Evolutionary conservation across 1,140 invertebrate genomes (phyloP).

Genomic region (Mizuhopecten yessoensis): DNA sequence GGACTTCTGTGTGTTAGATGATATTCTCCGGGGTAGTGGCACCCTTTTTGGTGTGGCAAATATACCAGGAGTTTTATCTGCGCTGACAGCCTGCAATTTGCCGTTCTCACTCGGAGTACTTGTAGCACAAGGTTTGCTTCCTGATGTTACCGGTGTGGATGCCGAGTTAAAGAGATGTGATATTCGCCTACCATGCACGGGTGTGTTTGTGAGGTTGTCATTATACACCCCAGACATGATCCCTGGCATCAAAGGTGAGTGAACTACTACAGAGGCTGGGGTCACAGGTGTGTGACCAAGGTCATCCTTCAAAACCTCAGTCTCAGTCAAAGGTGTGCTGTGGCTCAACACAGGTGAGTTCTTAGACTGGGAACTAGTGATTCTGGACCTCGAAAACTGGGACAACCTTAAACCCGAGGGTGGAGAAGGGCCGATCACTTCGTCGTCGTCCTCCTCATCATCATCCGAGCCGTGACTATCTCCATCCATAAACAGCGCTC

Average conservation of each 20-base stretch:
- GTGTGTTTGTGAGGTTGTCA: slow-evolving; percentile 71
- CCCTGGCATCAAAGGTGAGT: not conserved
- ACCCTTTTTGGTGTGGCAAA: slow-evolving; percentile 68
- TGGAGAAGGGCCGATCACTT: slow-evolving; percentile 53
- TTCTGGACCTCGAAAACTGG: not conserved
- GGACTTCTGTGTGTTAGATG: slow-evolving; percentile 67
- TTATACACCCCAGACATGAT: not conserved
- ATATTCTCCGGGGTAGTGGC: slow-evolving; percentile 66
- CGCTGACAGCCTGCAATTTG: not conserved
- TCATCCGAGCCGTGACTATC: slow-evolving; percentile 29
- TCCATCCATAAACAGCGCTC: slow-evolving; percentile 43
- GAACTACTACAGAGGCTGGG: not conserved
- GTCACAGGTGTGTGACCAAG: not conserved
- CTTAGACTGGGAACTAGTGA: not conserved
- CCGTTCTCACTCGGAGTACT: slow-evolving; percentile 11
- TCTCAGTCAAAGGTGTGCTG: not conserved
- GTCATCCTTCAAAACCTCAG: not conserved
- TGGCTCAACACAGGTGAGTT: not conserved
- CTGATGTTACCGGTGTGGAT: slow-evolving; percentile 67
- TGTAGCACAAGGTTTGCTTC: slow-evolving; percentile 38
- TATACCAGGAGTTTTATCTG: not conserved
- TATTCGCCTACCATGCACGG: slow-evolving; percentile 51
- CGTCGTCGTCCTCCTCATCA: slow-evolving; percentile 42
- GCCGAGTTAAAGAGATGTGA: slow-evolving; percentile 64
- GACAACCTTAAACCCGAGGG: slow-evolving; percentile 36